Percentiles rank a stretch among this genome's conserved stretches.
Conservation (phyloP, 1,140 invertebrate species). For the Pteromalus puparum region DNA sequence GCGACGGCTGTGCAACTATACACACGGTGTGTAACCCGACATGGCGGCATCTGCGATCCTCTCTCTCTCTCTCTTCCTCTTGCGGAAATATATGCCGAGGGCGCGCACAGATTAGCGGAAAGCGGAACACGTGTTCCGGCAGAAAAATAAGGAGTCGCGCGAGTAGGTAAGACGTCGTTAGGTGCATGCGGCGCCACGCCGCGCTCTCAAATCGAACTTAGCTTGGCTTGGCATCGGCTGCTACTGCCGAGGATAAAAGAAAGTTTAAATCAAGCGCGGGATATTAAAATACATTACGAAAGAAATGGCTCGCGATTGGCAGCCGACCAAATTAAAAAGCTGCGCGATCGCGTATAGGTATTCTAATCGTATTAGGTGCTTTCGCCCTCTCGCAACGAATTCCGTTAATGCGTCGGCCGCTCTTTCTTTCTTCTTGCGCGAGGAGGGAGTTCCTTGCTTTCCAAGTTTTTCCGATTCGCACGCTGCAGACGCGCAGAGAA, state of each 20-base stretch:
- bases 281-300: conserved; percentile 66
- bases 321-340: conserved; percentile 71
- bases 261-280: conserved; percentile 65
- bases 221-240: background rate
- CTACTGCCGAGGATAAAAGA: background rate
- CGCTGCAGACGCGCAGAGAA: background rate
- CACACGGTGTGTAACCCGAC: background rate
- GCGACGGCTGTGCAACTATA: conserved; percentile 61
- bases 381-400: conserved; percentile 8
- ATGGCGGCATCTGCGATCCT: conserved; percentile 65
- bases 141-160: conserved; percentile 70
- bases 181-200: conserved; percentile 69
- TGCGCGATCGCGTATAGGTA: background rate
- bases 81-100: background rate
- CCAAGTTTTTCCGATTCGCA: conserved; percentile 19
- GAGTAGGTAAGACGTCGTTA: conserved; percentile 75
- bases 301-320: conserved; percentile 64
- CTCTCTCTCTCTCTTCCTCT: background rate
- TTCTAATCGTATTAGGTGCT: conserved; percentile 31
- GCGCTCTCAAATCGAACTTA: conserved; percentile 61
- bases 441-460: background rate
- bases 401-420: background rate
- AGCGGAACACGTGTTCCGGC: conserved; percentile 73
- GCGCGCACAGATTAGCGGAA: conserved; percentile 69
- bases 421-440: too few species aligned